Conservation (phyloP, 92 coral and sea anemone genomes). For the Epizoanthus ramosus region DNA sequence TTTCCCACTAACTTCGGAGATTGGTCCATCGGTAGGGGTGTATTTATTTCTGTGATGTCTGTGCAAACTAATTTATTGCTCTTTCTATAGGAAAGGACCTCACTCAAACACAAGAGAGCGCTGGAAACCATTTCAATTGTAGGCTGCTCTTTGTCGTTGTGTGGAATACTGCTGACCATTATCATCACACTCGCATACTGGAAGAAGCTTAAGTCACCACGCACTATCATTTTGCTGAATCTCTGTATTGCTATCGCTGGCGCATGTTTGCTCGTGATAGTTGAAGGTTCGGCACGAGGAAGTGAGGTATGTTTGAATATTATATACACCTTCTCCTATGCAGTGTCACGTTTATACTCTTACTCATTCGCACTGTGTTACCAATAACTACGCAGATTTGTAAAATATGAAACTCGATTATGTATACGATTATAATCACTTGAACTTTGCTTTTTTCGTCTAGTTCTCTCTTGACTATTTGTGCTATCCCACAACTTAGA, state of each 20-base stretch:
- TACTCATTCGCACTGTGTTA: not conserved
- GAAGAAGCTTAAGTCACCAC: constrained; percentile 70
- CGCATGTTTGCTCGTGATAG: constrained; percentile 13
- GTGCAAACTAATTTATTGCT: not conserved
- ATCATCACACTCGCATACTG: constrained; percentile 53
- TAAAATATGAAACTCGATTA: too few species aligned
- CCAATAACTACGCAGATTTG: not conserved
- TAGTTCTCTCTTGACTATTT: too few species aligned
- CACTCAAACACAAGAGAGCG: not conserved
- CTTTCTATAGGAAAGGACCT: not conserved
- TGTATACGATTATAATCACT: too few species aligned
- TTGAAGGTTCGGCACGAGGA: constrained; percentile 40
- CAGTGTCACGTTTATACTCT: too few species aligned
- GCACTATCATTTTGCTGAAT: constrained; percentile 63
- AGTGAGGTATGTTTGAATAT: constrained; percentile 33
- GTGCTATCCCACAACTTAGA: too few species aligned
- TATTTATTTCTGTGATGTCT: not conserved
- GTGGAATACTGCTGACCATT: constrained; percentile 60
- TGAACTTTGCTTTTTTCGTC: too few species aligned
- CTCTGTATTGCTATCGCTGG: constrained; percentile 71
- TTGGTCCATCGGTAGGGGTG: too few species aligned
- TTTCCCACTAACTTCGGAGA: too few species aligned
- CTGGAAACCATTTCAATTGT: constrained; percentile 49
- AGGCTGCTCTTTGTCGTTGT: constrained; percentile 63
- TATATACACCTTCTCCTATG: not conserved